A percentile compares a stretch with the other conserved stretches of the same genome.
phyloP scores from a whole-genome alignment of 2,888 invertebrate genomes.

The Cynaeus angustus region DNA sequence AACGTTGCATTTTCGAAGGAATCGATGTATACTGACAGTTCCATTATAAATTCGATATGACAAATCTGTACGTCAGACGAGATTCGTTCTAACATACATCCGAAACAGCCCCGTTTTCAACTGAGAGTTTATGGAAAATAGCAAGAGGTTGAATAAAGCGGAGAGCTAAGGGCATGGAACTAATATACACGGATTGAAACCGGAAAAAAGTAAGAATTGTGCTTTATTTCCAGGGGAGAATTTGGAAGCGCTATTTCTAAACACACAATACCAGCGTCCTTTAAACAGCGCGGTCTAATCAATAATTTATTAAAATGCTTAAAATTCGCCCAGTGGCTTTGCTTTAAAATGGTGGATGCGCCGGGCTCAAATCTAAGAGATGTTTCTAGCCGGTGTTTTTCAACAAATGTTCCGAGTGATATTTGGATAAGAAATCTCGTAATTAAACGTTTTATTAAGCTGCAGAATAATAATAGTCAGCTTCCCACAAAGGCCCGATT shows the following conservation, averaged over 20 bases:
- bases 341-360: no score
- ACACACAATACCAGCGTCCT: no score
- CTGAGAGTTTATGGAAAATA: conserved; percentile 20
- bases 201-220: background rate
- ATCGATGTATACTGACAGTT: conserved; percentile 43
- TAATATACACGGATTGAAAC: background rate
- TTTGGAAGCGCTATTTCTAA: no score
- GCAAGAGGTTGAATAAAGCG: conserved; percentile 21
- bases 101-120: conserved; percentile 24
- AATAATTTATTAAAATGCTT: no score
- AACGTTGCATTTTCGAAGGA: conserved; percentile 34
- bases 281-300: no score
- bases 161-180: conserved; percentile 5
- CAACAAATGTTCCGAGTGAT: no score
- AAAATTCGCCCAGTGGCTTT: no score
- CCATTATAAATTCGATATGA: conserved; percentile 47
- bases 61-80: conserved; percentile 43
- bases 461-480: conserved; percentile 25
- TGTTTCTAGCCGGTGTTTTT: no score
- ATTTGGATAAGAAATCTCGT: background rate
- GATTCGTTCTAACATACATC: conserved; percentile 33
- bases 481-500: conserved; percentile 28
- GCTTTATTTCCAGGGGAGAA: no score
- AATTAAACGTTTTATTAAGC: conserved; percentile 28
- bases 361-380: no score